Evolutionary conservation across 53 echinoderm and acorn worm genomes (phyloP).

Genomic region (Patiria pectinifera): DNA sequence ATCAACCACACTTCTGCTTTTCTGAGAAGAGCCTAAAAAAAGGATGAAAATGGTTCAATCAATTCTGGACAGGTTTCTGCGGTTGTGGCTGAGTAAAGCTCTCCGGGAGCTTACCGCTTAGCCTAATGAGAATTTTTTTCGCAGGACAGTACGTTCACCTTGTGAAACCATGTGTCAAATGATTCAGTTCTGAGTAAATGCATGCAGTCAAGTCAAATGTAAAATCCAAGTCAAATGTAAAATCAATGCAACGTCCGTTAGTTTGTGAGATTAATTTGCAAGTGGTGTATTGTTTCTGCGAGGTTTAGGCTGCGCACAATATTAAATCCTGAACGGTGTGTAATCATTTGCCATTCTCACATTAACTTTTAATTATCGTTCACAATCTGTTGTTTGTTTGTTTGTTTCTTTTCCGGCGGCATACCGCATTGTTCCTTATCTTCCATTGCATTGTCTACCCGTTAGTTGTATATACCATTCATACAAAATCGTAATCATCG

Average conservation of each 20-base stretch:
- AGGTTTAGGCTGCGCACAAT: not conserved
- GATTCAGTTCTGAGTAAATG: not conserved
- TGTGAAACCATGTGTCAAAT: not conserved
- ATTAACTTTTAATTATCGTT: too few species aligned
- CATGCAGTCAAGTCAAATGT: not conserved
- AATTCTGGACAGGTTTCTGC: not conserved
- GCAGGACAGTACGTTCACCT: not conserved
- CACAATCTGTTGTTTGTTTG: too few species aligned
- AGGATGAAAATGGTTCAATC: not conserved
- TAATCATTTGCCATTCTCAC: too few species aligned
- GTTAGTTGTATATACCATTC: too few species aligned
- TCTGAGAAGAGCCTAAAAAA: not conserved
- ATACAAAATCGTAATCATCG: too few species aligned
- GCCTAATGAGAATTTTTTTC: not conserved
- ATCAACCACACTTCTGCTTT: not conserved
- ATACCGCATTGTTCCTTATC: too few species aligned
- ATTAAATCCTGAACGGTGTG: too few species aligned
- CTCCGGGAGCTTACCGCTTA: not conserved
- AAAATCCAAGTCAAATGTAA: not conserved
- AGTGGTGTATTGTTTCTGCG: not conserved
- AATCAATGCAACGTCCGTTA: not conserved
- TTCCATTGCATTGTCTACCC: too few species aligned
- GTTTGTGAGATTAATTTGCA: not conserved
- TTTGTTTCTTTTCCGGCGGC: too few species aligned
- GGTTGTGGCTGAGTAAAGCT: not conserved